A percentile compares a stretch with the other conserved stretches of the same genome.
Evolutionary conservation across 2,113 vertebrate genomes (phyloP).

Genomic region (Muscicapa adusta): DNA sequence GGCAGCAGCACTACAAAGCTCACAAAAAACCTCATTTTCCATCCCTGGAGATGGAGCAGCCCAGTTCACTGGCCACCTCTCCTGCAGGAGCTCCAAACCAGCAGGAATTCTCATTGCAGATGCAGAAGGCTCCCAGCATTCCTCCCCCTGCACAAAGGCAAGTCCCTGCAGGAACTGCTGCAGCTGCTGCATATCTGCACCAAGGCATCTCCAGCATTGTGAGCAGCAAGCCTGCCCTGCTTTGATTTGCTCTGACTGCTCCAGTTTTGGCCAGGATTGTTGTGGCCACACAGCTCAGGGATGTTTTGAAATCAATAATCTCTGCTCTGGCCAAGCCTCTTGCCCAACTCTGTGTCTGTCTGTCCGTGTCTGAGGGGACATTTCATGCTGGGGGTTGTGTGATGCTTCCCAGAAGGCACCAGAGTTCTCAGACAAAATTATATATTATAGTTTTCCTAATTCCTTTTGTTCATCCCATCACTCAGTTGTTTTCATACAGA

Average conservation of each 20-base stretch:
- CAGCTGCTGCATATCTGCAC: slow-evolving; percentile 58
- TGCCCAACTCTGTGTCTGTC: slow-evolving; percentile 14
- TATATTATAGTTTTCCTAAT: neutral
- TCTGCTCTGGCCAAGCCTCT: slow-evolving; percentile 37
- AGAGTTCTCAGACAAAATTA: neutral
- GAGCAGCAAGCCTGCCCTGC: neutral
- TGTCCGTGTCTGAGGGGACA: neutral
- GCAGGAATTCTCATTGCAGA: neutral
- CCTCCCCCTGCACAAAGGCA: neutral
- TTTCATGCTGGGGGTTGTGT: slow-evolving; percentile 6
- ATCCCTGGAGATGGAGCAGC: neutral
- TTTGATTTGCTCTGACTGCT: neutral
- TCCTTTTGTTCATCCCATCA: neutral
- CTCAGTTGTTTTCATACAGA: neutral
- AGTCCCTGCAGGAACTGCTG: slow-evolving; percentile 8
- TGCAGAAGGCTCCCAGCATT: neutral
- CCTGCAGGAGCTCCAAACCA: neutral
- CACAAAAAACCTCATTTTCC: neutral
- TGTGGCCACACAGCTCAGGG: slow-evolving; percentile 37
- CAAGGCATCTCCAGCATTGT: neutral
- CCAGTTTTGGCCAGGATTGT: neutral
- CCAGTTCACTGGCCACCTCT: neutral
- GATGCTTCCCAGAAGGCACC: slow-evolving; percentile 39
- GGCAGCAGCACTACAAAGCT: neutral
- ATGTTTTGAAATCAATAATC: slow-evolving; percentile 51